Base-by-base conservation (phyloP, 1,140 invertebrate species). In the Ostrea denselamellosa region DNA sequence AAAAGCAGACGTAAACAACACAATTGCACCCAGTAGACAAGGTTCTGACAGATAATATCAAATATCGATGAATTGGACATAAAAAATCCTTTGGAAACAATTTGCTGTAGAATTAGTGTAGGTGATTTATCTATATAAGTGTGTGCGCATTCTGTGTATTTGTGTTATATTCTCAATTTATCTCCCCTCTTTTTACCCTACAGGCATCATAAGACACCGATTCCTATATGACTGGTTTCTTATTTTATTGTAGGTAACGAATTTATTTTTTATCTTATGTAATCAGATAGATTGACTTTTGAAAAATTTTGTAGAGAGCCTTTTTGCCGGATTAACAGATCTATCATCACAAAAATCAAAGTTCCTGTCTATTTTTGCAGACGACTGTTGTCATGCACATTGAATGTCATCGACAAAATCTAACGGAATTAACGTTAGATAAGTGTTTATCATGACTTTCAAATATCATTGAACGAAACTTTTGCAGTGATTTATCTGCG, bases 1-100 rank as follows among this genome's bases (percentile, higher is more conserved):
- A 77, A 77, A 22, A 25, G 68, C 28, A 44, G 68, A 28, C 68
- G 25, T 77, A 77, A 77, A 77, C 68, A 77, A 77, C 28, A 28
- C 28, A 77, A 28, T 77, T 77, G 68, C 68, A 77, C 68, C 25
- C 25, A 77, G 25, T 10, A 77, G 25, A 77, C 68, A 34, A 25
- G 68, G 22, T 34, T 28, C 56, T 62, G 56, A 19, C 56, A 0
- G 56, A 62, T 62, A 62, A 62, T 62, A 62, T 62, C 17, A n/a
- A 62, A 62, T 62, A 62, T 62, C 17, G 56, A 62, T 19, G n/a
- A 58, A 19, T 17, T 62, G 14, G 17, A 62, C 56, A 62, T 62
- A 62, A 62, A 62, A 56, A 62, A 62, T 0, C 56, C n/a, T 19
- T 17, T 62, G 56, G 19, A 62, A 62, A 62, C 56, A 62, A 62